A percentile compares a stretch with the other conserved stretches of the same genome.
Conservation (phyloP, 2,113 vertebrate genomes). For the Lamprologus lemairii region DNA sequence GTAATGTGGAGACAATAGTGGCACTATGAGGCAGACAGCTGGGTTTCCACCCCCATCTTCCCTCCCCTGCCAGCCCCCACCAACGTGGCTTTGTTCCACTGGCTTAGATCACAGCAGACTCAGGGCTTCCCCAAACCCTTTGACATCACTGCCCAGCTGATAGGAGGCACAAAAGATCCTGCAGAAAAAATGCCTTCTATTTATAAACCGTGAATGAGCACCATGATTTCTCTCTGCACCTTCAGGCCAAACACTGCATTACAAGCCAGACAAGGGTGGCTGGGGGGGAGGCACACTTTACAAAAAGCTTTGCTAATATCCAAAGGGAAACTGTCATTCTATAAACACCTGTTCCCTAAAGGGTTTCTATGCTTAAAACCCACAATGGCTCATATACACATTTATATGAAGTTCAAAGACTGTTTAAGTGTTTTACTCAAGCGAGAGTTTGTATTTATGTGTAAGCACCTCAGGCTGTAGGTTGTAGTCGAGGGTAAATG, state of each 20-base stretch:
- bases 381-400: background rate
- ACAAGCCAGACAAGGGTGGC: background rate
- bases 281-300: background rate
- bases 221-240: background rate
- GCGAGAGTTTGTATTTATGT: background rate
- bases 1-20: slow-evolving; percentile 46
- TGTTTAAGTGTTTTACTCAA: background rate
- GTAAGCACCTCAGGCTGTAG: background rate
- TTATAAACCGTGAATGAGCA: slow-evolving; percentile 28
- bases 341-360: background rate
- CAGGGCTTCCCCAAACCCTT: slow-evolving; percentile 48
- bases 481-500: background rate
- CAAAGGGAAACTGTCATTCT: background rate
- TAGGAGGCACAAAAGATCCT: slow-evolving; percentile 26
- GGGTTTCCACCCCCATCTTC: slow-evolving; percentile 22
- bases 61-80: background rate
- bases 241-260: background rate
- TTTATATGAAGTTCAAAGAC: background rate
- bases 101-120: slow-evolving; percentile 9
- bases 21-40: slow-evolving; percentile 51
- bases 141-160: slow-evolving; percentile 68
- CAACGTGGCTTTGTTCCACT: slow-evolving; percentile 39
- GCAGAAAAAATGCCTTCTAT: slow-evolving; percentile 13
- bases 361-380: background rate
- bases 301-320: background rate